Conservation (phyloP, 2,797 vertebrate genomes). For the Microhierax caerulescens region DNA sequence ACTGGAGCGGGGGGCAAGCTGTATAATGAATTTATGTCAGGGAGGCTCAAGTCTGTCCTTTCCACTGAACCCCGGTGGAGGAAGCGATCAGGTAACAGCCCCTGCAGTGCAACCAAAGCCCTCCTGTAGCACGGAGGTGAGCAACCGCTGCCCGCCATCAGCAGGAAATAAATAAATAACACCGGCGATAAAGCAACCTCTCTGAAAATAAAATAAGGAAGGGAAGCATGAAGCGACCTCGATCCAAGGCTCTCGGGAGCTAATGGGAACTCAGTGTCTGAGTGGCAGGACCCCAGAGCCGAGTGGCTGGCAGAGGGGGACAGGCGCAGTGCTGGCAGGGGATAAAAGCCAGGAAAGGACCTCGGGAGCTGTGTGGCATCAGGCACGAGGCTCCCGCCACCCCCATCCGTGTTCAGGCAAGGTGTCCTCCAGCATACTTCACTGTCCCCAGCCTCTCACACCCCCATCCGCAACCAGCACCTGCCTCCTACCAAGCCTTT, state of each 20-base stretch:
- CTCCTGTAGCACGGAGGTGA: neutral
- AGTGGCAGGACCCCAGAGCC: neutral
- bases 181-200: neutral
- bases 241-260: neutral
- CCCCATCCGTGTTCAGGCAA: neutral
- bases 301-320: neutral
- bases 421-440: neutral
- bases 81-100: neutral
- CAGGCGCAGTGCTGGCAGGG: neutral
- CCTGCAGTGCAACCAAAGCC: neutral
- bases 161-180: neutral
- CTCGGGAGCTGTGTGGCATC: accelerated
- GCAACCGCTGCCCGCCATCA: neutral
- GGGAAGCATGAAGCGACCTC: neutral
- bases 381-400: neutral
- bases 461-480: neutral
- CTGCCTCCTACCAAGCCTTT: neutral
- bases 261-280: accelerated
- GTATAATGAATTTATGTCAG: neutral
- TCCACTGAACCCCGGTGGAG: neutral
- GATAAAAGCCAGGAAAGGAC: neutral
- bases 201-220: neutral
- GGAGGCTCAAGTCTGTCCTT: neutral
- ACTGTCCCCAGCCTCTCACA: neutral
- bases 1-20: neutral